Evolutionary conservation across 2,888 invertebrate genomes (phyloP).

Genomic region (Leistus spinibarbis): DNA sequence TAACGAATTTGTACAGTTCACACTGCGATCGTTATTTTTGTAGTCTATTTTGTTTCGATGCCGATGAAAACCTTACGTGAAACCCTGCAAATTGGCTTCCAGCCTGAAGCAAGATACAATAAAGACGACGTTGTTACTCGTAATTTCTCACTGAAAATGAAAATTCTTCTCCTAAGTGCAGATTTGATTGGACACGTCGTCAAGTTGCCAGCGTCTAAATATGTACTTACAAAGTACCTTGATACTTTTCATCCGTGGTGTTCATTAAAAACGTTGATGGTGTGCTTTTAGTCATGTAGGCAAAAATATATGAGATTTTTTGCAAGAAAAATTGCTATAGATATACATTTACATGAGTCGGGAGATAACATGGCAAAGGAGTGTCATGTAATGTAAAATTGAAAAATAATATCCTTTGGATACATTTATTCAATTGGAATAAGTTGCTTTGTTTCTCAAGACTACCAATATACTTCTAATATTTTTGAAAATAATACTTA

Average conservation of each 20-base stretch:
- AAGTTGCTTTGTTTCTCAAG: too few species aligned
- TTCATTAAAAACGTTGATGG: background rate
- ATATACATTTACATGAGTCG: too few species aligned
- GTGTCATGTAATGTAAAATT: too few species aligned
- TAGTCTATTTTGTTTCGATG: background rate
- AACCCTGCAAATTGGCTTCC: background rate
- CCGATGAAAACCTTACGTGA: background rate
- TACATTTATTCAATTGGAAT: too few species aligned
- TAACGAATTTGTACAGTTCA: background rate
- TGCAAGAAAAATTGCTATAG: too few species aligned
- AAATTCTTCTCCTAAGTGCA: background rate
- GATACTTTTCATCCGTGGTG: background rate
- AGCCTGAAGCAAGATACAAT: background rate
- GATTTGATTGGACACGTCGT: background rate
- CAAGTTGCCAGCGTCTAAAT: background rate
- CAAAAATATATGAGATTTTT: background rate
- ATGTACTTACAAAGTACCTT: background rate
- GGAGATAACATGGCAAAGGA: too few species aligned
- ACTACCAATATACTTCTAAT: too few species aligned
- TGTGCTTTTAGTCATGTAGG: background rate
- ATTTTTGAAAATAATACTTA: too few species aligned
- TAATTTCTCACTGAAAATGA: background rate
- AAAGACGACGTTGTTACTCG: background rate
- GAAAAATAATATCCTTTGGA: too few species aligned
- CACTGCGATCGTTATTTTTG: background rate